Percentiles rank a stretch among this genome's conserved stretches.
Conservation (phyloP, 2,888 invertebrate genomes). For the Protophormia terraenovae region DNA sequence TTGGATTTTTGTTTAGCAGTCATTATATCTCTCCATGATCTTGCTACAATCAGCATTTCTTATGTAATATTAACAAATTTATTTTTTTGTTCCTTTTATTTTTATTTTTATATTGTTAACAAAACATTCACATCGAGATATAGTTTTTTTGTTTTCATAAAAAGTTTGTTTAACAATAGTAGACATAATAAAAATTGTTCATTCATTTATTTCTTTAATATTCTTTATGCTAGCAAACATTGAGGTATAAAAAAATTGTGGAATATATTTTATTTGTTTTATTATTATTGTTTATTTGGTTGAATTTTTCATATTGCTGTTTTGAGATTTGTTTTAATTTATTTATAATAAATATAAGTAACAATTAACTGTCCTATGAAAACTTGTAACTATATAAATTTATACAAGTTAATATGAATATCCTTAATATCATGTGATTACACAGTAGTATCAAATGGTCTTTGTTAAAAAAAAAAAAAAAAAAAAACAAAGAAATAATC, state of each 20-base stretch:
- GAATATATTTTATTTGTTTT: background rate
- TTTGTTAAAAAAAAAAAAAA: too few relatives aligned
- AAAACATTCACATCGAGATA: conserved; percentile 69
- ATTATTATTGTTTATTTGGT: conserved; percentile 8
- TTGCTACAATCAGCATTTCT: conserved; percentile 58
- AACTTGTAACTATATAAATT: background rate
- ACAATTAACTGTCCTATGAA: background rate
- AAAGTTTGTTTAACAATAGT: conserved; percentile 17
- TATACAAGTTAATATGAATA: background rate
- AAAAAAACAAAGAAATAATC: too few relatives aligned
- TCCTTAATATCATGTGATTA: background rate
- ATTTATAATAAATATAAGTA: background rate
- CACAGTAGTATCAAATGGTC: background rate
- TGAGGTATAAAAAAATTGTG: conserved; percentile 47
- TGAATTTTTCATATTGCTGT: conserved; percentile 36
- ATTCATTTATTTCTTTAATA: background rate
- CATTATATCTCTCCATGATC: conserved; percentile 73
- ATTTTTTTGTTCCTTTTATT: conserved; percentile 23
- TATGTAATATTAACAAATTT: conserved; percentile 51
- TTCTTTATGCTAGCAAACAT: conserved; percentile 56
- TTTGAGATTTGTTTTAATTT: background rate
- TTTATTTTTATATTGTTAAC: conserved; percentile 55
- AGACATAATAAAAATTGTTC: conserved; percentile 21
- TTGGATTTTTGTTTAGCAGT: conserved; percentile 66
- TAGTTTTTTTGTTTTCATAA: conserved; percentile 9